phyloP scores from a whole-genome alignment of 2,113 vertebrate species.

The Anhinga anhinga region DNA sequence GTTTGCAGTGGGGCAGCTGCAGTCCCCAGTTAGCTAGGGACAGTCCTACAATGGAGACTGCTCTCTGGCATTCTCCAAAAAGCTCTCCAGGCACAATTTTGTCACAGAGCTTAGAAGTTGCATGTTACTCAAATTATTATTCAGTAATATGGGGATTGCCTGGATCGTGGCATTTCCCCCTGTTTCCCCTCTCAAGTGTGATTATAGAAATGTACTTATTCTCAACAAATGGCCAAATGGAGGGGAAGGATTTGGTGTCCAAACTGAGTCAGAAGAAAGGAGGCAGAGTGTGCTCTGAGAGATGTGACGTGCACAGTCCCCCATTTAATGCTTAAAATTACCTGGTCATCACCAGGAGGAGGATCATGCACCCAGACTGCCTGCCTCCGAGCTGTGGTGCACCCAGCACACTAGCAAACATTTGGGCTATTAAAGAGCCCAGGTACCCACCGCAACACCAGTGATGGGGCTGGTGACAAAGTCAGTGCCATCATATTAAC shows the following conservation, averaged over 20 bases:
- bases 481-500: neutral
- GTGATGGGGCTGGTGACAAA: neutral
- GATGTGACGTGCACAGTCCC: neutral
- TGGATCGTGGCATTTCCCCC: neutral
- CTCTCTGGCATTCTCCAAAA: neutral
- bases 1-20: neutral
- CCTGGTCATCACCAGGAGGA: neutral
- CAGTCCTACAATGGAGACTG: neutral
- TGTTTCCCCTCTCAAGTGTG: neutral
- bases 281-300: neutral
- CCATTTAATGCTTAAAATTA: neutral
- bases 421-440: neutral
- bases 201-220: neutral
- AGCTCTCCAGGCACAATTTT: neutral
- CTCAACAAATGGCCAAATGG: neutral
- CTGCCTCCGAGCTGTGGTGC: neutral
- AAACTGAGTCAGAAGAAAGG: neutral
- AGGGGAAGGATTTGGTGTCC: neutral
- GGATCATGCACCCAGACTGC: neutral
- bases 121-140: neutral
- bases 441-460: neutral
- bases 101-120: neutral
- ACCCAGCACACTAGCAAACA: neutral
- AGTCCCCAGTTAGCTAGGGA: neutral
- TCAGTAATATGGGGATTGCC: neutral